Base-by-base conservation (phyloP, 2,797 vertebrate genomes). In the Hipposideros larvatus region DNA sequence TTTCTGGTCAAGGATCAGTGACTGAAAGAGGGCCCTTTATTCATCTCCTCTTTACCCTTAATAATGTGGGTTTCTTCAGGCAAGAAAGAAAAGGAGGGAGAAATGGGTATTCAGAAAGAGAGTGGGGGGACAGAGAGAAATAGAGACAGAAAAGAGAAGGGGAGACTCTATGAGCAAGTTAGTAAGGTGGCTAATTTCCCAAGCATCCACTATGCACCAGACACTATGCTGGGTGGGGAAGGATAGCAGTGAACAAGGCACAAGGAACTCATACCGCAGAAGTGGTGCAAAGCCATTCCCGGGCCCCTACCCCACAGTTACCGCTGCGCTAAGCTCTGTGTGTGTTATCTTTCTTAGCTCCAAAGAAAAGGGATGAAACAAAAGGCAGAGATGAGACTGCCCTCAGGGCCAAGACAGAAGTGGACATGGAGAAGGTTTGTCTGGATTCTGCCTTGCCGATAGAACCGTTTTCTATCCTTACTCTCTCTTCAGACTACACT, bases 401-500 rank as follows among this genome's bases (percentile, higher is more conserved):
- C 22, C 73, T 22, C n/a, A 10, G 18, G 31, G 14, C 3, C 22
- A 48, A 75, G 43, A 41, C 0, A 31, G 51, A 83, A 31, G 66
- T 7, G 37, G 73, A 94, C 73, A 87, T 0, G 13, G 11, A 74
- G 18, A 82, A 19, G 6, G 34, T 34, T 31, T 34, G 16, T 41
- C 71, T 70, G 73, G 24, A 55, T 63, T 21, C n/a, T 10, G 26
- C 71, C 48, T 73, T 28, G 10, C 51, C 53, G 31, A 2, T 19
- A 70, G 57, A 96, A 78, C 7, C n/a, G 24, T 85, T 84, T 83
- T 70, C 89, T 57, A 26, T 34, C 84, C 66, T 34, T 78, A 37
- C 3, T 82, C 46, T 82, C 46, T n/a, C 74, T 55, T 71, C 51
- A 78, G 28, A 55, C 15, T 65, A 43, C 13, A 51, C 31, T 48